phyloP scores from a whole-genome alignment of 2,888 invertebrate species.

The Ectropis crepuscularia region DNA sequence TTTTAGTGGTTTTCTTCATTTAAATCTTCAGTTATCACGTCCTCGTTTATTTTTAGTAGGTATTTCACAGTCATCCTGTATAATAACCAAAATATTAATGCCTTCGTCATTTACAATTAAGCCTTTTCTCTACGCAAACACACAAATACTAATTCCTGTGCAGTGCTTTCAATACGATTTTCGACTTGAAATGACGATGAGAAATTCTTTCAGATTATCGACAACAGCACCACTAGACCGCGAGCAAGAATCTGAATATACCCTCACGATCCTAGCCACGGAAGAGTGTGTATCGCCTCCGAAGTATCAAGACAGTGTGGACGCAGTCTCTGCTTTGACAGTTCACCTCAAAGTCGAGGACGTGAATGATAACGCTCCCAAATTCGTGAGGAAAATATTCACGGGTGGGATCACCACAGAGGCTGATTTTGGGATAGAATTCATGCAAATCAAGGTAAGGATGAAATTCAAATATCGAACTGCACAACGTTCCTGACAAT shows the following conservation, averaged over 20 bases:
- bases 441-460: constrained; percentile 92
- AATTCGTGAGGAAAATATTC: constrained; percentile 91
- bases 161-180: no score
- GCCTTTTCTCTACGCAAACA: no score
- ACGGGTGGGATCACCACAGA: constrained; percentile 98
- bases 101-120: no score
- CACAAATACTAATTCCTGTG: no score
- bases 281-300: constrained; percentile 91
- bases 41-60: no score
- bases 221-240: constrained; percentile 88
- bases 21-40: no score
- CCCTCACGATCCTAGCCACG: constrained; percentile 90
- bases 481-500: no score
- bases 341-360: constrained; percentile 91
- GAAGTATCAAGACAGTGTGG: constrained; percentile 80
- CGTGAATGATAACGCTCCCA: constrained; percentile 96
- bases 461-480: not conserved
- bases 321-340: constrained; percentile 89
- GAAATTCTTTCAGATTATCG: constrained; percentile 55
- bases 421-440: constrained; percentile 94
- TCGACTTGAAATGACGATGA: not conserved
- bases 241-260: constrained; percentile 88
- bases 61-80: no score
- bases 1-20: no score
- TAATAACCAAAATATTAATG: no score